phyloP scores from a whole-genome alignment of 2,113 vertebrate genomes.

The Myotis yumanensis region DNA sequence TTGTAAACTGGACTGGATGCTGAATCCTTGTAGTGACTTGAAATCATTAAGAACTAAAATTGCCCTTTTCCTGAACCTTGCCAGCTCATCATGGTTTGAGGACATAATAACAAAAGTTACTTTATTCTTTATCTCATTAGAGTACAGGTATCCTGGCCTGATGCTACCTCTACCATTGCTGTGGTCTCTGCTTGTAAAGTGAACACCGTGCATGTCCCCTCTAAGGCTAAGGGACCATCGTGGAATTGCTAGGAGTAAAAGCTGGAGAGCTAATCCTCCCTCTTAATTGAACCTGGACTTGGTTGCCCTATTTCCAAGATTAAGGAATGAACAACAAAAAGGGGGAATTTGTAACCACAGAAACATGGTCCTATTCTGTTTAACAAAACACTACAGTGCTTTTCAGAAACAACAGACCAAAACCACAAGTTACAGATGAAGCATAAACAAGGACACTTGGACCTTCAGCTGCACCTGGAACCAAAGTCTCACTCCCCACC shows the following conservation, averaged over 20 bases:
- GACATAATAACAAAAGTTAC: not conserved
- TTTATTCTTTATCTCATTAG: not conserved
- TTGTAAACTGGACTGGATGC: not conserved
- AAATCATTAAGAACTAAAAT: not conserved
- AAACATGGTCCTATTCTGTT: not conserved
- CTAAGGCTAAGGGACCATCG: not conserved
- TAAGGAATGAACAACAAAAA: not conserved
- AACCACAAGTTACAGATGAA: not conserved
- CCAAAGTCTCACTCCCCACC: not conserved
- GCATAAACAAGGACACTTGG: not conserved
- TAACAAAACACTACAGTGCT: not conserved
- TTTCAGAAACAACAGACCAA: not conserved
- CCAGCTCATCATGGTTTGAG: not conserved
- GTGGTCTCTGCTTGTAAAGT: not conserved
- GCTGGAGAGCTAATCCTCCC: not conserved
- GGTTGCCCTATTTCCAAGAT: not conserved
- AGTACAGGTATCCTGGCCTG: not conserved
- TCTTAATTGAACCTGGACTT: not conserved
- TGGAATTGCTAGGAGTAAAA: not conserved
- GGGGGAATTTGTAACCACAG: not conserved
- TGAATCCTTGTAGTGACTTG: not conserved
- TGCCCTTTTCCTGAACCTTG: not conserved
- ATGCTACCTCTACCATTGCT: not conserved
- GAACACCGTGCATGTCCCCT: not conserved
- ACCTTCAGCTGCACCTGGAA: not conserved